A percentile compares a stretch with the other conserved stretches of the same genome.
phyloP scores from a whole-genome alignment of 2,888 invertebrate species.

The Dicranocentrus wangi region DNA sequence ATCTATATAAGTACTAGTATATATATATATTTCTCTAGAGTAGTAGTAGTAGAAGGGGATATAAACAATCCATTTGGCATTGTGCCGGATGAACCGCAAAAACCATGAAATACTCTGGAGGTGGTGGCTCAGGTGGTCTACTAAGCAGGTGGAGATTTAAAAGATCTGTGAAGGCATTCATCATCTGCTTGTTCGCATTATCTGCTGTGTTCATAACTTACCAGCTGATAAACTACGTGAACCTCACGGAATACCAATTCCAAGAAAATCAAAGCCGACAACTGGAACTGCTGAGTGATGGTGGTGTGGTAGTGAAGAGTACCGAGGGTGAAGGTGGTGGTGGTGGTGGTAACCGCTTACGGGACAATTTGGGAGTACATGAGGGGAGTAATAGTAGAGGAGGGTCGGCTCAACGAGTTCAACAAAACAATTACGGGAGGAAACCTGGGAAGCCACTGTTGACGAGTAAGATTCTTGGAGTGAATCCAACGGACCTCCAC shows the following conservation, averaged over 20 bases:
- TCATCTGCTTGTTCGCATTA: constrained; percentile 59
- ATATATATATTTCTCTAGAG: too few relatives aligned
- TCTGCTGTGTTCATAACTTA: constrained; percentile 68
- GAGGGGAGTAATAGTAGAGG: background rate
- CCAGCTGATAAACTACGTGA: constrained; percentile 68
- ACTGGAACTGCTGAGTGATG: constrained; percentile 29
- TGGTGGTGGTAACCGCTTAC: background rate
- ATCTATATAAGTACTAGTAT: too few relatives aligned
- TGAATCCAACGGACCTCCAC: constrained; percentile 65
- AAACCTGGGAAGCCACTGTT: constrained; percentile 62
- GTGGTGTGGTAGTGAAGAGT: background rate
- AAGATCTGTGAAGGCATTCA: constrained; percentile 60
- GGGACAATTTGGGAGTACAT: background rate
- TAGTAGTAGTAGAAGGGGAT: too few relatives aligned
- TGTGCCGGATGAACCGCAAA: background rate
- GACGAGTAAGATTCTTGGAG: constrained; percentile 64
- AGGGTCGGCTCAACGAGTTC: too few relatives aligned
- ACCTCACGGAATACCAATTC: constrained; percentile 64
- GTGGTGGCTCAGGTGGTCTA: constrained; percentile 12
- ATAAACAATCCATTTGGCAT: too few relatives aligned
- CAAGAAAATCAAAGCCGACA: constrained; percentile 49
- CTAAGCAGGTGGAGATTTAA: constrained; percentile 59
- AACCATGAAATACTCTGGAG: constrained; percentile 48
- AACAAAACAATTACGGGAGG: constrained; percentile 1
- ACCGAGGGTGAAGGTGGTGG: background rate